Conservation (phyloP, 2,113 vertebrate species). For the Indri indri region DNA sequence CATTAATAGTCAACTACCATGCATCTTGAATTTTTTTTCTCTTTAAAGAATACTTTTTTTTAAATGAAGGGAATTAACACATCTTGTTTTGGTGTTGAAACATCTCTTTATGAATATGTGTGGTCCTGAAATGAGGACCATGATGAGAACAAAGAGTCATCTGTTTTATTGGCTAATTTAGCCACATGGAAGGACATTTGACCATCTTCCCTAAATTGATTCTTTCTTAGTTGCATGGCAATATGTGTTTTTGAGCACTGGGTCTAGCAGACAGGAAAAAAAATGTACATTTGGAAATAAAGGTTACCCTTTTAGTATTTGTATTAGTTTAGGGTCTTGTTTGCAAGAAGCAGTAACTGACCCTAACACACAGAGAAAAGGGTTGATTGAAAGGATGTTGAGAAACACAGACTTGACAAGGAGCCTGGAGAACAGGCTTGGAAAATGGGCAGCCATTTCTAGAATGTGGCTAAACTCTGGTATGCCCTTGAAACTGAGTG, state of each 20-base stretch:
- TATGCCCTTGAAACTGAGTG: not conserved
- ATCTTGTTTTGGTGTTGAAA: conserved; percentile 55
- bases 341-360: not conserved
- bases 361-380: not conserved
- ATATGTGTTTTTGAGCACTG: not conserved
- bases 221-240: not conserved
- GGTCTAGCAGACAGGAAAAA: not conserved
- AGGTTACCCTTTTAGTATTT: not conserved
- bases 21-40: not conserved
- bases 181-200: not conserved
- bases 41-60: not conserved
- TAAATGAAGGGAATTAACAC: not conserved
- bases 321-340: not conserved
- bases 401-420: not conserved
- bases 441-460: not conserved
- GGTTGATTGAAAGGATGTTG: not conserved
- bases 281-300: not conserved
- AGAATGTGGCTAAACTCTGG: not conserved
- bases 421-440: not conserved
- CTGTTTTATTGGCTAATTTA: conserved; percentile 31
- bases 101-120: conserved; percentile 5
- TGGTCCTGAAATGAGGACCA: conserved; percentile 20
- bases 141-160: conserved; percentile 47
- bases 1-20: not conserved
- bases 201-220: not conserved